A percentile compares a stretch with the other conserved stretches of the same genome.
Conservation (phyloP, 2,113 vertebrate species). For the Amphiprion percula region DNA sequence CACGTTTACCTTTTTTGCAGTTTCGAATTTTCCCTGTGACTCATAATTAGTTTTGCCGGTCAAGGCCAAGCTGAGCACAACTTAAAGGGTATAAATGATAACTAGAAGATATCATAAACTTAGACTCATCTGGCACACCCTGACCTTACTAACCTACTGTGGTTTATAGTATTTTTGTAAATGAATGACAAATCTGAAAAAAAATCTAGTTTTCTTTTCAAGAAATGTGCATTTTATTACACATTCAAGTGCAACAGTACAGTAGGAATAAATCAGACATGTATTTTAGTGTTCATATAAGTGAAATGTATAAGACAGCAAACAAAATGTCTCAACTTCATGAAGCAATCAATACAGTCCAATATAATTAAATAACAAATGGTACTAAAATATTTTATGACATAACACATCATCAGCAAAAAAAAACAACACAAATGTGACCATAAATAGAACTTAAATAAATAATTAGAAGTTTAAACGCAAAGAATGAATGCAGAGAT, state of each 20-base stretch:
- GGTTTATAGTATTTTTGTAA: not conserved
- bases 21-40: slow-evolving; percentile 1
- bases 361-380: slow-evolving; percentile 27
- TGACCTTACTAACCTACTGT: slow-evolving; percentile 30
- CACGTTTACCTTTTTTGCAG: not conserved
- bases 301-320: slow-evolving; percentile 58
- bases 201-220: slow-evolving; percentile 37
- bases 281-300: slow-evolving; percentile 22
- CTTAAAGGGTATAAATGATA: slow-evolving; percentile 46
- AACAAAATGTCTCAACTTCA: slow-evolving; percentile 20
- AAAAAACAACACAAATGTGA: slow-evolving; percentile 27
- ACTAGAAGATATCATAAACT: slow-evolving; percentile 35
- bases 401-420: slow-evolving; percentile 3
- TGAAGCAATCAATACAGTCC: slow-evolving; percentile 24
- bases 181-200: slow-evolving; percentile 18
- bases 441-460: slow-evolving; percentile 71
- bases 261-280: not conserved
- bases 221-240: slow-evolving; percentile 24
- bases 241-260: slow-evolving; percentile 35
- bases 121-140: slow-evolving; percentile 15
- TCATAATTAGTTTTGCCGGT: not conserved
- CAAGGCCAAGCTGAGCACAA: slow-evolving; percentile 41
- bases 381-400: slow-evolving; percentile 22
- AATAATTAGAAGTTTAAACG: slow-evolving; percentile 44
- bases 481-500: slow-evolving; percentile 1